Evolutionary conservation across 37 sponge, comb jelly and placozoan genomes (phyloP).

Genomic region (Oopsacas minuta): DNA sequence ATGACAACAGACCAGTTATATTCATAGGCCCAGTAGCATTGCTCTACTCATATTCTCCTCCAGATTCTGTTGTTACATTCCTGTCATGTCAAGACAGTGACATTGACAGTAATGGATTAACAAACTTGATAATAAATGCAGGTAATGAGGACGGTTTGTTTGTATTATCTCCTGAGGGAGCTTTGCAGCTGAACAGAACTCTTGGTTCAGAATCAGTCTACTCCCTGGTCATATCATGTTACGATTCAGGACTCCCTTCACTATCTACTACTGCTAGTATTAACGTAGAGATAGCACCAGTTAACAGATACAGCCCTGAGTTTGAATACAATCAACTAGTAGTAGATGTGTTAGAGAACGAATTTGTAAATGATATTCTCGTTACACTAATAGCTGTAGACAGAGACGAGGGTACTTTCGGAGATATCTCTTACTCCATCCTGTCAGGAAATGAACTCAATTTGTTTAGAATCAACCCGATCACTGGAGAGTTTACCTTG

Average conservation of each 20-base stretch:
- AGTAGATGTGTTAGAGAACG: neutral
- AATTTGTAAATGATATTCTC: neutral
- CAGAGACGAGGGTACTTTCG: conserved; percentile 30
- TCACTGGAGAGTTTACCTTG: conserved; percentile 30
- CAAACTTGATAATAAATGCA: neutral
- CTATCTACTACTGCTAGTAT: neutral
- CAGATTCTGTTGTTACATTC: neutral
- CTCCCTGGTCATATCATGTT: neutral
- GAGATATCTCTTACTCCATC: conserved; percentile 34
- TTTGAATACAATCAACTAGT: neutral
- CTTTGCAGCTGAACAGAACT: neutral
- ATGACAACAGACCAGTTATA: neutral
- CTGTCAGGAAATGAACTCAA: conserved; percentile 32
- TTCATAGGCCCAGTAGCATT: neutral
- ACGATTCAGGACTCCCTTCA: neutral
- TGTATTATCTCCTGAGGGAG: neutral
- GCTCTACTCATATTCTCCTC: neutral
- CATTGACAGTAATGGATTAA: neutral
- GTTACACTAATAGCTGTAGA: neutral
- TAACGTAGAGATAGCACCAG: neutral
- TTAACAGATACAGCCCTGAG: neutral
- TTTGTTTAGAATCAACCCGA: conserved; percentile 33
- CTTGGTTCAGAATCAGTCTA: neutral
- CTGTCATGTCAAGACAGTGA: neutral
- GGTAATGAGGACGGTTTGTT: neutral